Percentiles rank a stretch among this genome's conserved stretches.
Evolutionary conservation across 2,113 vertebrate genomes (phyloP).

Genomic region (Pygoscelis adeliae): DNA sequence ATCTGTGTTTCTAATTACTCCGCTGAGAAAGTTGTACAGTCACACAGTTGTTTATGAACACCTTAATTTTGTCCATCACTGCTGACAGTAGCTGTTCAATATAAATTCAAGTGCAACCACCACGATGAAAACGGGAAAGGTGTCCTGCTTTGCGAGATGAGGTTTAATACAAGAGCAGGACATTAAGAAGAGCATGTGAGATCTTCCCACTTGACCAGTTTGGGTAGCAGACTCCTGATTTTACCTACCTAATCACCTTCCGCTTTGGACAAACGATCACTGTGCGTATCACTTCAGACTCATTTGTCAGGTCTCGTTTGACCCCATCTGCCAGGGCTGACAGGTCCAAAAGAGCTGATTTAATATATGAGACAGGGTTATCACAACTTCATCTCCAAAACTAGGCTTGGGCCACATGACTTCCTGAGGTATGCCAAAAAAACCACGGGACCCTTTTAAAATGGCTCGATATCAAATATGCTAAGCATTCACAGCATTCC

Average conservation of each 20-base stretch:
- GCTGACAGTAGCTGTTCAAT: neutral
- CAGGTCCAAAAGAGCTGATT: neutral
- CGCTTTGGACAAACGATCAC: neutral
- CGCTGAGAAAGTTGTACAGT: neutral
- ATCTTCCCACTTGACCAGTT: neutral
- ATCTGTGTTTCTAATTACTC: neutral
- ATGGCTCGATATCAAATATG: neutral
- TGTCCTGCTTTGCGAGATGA: neutral
- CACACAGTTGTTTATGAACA: neutral
- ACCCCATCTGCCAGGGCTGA: neutral
- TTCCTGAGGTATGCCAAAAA: neutral
- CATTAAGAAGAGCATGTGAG: neutral
- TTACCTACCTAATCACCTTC: neutral
- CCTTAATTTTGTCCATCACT: neutral
- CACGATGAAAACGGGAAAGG: neutral
- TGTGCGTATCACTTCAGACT: neutral
- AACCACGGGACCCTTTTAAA: neutral
- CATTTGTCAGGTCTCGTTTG: neutral
- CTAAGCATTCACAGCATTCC: neutral
- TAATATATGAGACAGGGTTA: neutral
- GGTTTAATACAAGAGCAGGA: neutral
- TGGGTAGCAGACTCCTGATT: neutral
- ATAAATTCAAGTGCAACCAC: neutral
- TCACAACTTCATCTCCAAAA: slow-evolving; percentile 18
- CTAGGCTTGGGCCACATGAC: neutral